Evolutionary conservation across 1,140 invertebrate species (phyloP), one percentile per base, ranked within the genome.

Genomic region (Drosophila bocki): DNA sequence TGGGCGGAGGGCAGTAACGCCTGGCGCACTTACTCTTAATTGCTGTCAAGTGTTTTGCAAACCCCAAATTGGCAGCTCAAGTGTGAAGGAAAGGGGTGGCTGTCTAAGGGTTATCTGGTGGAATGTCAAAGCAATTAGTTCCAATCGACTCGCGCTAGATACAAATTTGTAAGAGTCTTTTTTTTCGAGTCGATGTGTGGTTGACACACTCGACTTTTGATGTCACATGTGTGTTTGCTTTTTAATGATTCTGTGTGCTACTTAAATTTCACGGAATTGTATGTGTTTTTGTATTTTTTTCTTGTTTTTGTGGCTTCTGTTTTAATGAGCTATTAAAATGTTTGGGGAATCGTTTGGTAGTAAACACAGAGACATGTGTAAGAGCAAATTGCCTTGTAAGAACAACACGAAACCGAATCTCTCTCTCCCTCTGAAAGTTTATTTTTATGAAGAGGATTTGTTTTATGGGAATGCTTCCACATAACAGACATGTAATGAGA

Each of bases 241-340:
- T 70, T 84, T 78, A 61, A 87, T 78, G 84, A 72, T 69, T 68
- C 63, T 80, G 80, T 64, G 77, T 64, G 77, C 84, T 70, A 88
- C 77, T 80, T 88, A 58, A 75, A 64, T 80, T 74, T 60, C 69
- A 77, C 60, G 69, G 68, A 75, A 87, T 58, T 71, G 15, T 47
- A 53, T 37, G 41, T 63, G 32, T 53, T 41, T 37, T 3, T 7
- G 9, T 32, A 54, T 29, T 41, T 8, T 12, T 4, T 35, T 64
- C n/a, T 17, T 48, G 45, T 48, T 50, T 32, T 48, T 48, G 26
- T 63, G n/a, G 32, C 47, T 37, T 19, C 67, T 37, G 47, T 69
- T 77, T 78, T 81, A 80, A 81, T 90, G 81, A 81, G 80, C 80
- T 78, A 90, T 88, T 84, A 84, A 87, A 80, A 72, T 70, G 64